These are phyloP conservation scores for Pantherophis alleghaniensis DNA, from an alignment of 2,797 vertebrate species.

Conservation along the genomic window DNA sequence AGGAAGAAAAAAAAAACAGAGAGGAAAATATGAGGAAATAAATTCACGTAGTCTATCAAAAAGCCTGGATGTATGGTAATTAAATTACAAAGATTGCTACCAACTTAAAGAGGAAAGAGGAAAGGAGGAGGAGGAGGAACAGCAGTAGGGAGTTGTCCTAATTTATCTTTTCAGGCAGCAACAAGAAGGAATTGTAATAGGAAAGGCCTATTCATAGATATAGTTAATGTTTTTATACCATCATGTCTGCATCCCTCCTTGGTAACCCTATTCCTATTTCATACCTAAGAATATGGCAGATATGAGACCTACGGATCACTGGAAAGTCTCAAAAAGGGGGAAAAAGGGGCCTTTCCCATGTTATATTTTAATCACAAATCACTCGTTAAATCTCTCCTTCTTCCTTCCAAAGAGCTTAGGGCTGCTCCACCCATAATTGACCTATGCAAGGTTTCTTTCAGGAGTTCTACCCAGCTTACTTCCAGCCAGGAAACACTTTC, in stretches of 20 bases:
- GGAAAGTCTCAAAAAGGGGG: conserved; percentile 17
- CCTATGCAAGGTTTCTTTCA: conserved; percentile 20
- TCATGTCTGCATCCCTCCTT: conserved; percentile 7
- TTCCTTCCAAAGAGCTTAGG: background rate
- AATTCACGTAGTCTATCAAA: conserved; percentile 21
- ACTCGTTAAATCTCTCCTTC: conserved; percentile 14
- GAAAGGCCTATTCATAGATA: conserved; percentile 12
- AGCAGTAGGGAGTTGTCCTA: conserved; percentile 44
- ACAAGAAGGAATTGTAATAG: conserved; percentile 30
- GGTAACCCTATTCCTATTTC: background rate
- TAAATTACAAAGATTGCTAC: conserved; percentile 53
- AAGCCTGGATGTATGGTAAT: conserved; percentile 51
- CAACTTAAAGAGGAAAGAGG: conserved; percentile 19
- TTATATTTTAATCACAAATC: conserved; percentile 7
- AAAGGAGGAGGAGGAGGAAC: conserved; percentile 28
- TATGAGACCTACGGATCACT: conserved; percentile 19
- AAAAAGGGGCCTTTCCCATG: background rate
- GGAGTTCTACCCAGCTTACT: conserved; percentile 30
- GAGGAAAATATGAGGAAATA: conserved; percentile 18
- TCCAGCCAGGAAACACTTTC: conserved; percentile 62
- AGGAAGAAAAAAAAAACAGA: background rate
- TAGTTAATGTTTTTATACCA: conserved; percentile 44
- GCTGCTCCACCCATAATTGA: conserved; percentile 42
- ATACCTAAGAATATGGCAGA: conserved; percentile 30
- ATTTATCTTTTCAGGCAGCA: conserved; percentile 56